Conservation (phyloP, 2,888 invertebrate species). For the Heliconius ismenius region DNA sequence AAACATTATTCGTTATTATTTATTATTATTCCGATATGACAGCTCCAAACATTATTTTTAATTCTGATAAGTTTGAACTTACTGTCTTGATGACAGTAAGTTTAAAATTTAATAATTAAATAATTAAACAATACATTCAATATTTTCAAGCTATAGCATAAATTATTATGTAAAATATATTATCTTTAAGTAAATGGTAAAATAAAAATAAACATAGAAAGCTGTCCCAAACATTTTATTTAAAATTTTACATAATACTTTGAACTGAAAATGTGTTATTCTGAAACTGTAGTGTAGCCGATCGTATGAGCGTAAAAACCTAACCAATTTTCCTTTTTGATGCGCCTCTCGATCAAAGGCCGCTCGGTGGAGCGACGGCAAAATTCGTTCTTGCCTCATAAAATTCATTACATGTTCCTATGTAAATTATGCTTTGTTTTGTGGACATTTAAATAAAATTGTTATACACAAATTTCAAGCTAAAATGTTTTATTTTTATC, state of each 20-base stretch:
- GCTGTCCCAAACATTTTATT: constrained; percentile 2
- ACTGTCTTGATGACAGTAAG: too few species aligned
- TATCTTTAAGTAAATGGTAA: neutral
- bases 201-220: neutral
- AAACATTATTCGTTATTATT: too few species aligned
- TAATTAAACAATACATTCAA: too few species aligned
- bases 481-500: neutral
- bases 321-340: constrained; percentile 73
- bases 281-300: constrained; percentile 30
- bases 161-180: too few species aligned
- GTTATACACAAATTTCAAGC: neutral
- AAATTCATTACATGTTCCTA: constrained; percentile 51
- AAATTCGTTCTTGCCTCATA: constrained; percentile 62
- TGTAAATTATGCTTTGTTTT: constrained; percentile 18
- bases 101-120: too few species aligned
- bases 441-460: constrained; percentile 12
- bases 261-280: constrained; percentile 5
- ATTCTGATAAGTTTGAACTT: too few species aligned
- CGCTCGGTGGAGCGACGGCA: constrained; percentile 58
- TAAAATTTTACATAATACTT: constrained; percentile 19
- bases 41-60: too few species aligned
- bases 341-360: constrained; percentile 73
- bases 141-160: too few species aligned
- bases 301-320: constrained; percentile 54
- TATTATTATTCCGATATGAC: too few species aligned